phyloP scores from a whole-genome alignment of 2,888 invertebrate genomes.

The Trichacis sp. region DNA sequence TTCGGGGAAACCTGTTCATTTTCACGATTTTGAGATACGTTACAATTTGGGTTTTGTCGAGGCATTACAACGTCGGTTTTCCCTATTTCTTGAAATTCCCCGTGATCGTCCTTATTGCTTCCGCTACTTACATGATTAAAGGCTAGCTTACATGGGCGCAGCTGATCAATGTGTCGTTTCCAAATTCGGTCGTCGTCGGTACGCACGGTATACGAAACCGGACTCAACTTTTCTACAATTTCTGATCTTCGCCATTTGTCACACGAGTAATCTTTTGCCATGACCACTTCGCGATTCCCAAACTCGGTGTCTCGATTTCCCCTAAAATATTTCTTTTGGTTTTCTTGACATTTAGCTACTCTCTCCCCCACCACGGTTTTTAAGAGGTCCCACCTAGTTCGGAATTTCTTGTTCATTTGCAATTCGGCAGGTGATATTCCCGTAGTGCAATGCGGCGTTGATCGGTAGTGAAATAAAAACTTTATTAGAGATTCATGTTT shows the following conservation, averaged over 20 bases:
- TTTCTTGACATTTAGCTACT: constrained; percentile 17
- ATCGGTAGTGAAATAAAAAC: not conserved
- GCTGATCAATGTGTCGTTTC: constrained; percentile 79
- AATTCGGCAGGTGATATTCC: constrained; percentile 12
- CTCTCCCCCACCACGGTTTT: constrained; percentile 13
- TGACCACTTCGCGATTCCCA: constrained; percentile 14
- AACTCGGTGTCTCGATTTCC: constrained; percentile 26
- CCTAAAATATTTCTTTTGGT: constrained; percentile 20
- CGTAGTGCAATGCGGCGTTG: constrained; percentile 19
- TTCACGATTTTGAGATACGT: too few species aligned
- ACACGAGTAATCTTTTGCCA: constrained; percentile 32
- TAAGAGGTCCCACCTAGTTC: constrained; percentile 14
- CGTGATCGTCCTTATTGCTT: too few species aligned
- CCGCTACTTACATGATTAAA: too few species aligned
- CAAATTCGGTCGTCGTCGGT: constrained; percentile 81
- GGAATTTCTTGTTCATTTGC: constrained; percentile 3
- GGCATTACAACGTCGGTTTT: too few species aligned
- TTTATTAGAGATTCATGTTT: too few species aligned
- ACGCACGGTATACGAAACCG: constrained; percentile 56
- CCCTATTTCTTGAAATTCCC: too few species aligned
- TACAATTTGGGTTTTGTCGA: too few species aligned
- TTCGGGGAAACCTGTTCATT: too few species aligned
- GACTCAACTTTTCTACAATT: constrained; percentile 21
- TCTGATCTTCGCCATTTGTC: constrained; percentile 17
- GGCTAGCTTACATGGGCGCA: constrained; percentile 15